Conservation (phyloP, 2,888 invertebrate genomes). For the Morpho deidamia region DNA sequence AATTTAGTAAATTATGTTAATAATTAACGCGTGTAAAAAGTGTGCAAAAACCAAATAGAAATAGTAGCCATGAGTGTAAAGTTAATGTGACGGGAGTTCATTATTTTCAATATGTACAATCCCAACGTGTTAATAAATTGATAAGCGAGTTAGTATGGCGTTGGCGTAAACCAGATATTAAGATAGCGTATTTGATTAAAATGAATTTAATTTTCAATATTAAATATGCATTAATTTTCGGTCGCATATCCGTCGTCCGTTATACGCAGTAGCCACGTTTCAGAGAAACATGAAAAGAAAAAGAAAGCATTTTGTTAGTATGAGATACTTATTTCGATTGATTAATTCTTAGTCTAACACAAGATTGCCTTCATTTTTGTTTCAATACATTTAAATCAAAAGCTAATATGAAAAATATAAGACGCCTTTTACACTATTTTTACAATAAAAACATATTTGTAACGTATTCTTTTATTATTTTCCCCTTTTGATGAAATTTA, state of each 20-base stretch:
- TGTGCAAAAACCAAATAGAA: background rate
- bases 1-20: no score
- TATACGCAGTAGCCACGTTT: constrained; percentile 70
- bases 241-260: constrained; percentile 50
- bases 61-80: no score
- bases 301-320: constrained; percentile 76
- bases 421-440: no score
- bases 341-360: constrained; percentile 35
- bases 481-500: no score
- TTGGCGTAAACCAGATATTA: constrained; percentile 76
- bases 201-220: constrained; percentile 41
- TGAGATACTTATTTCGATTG: constrained; percentile 49
- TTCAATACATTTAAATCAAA: background rate
- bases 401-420: no score
- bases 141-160: constrained; percentile 71
- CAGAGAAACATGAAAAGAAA: constrained; percentile 79
- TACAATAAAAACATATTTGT: no score
- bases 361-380: constrained; percentile 20
- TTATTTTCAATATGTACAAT: constrained; percentile 25
- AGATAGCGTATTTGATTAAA: constrained; percentile 52
- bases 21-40: background rate
- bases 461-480: no score
- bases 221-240: constrained; percentile 47
- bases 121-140: constrained; percentile 29
- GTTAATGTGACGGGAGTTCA: background rate